A percentile compares a stretch with the other conserved stretches of the same genome.
Conservation (phyloP, 2,888 invertebrate genomes). For the Scaeva pyrastri region DNA sequence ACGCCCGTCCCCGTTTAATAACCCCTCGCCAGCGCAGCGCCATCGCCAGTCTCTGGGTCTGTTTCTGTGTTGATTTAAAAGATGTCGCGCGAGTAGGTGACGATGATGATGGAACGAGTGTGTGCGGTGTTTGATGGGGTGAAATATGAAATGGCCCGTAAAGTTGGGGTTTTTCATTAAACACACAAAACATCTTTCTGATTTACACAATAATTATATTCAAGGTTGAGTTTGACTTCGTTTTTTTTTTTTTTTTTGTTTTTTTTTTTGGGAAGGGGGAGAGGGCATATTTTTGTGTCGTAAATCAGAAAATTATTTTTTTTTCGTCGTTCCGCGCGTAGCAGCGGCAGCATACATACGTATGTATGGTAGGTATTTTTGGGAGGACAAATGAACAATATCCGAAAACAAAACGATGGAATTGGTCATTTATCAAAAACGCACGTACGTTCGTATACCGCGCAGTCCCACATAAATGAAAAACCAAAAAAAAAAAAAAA, state of each 20-base stretch:
- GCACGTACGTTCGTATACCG: slow-evolving; percentile 21
- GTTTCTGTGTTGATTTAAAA: slow-evolving; percentile 61
- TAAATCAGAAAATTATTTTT: slow-evolving; percentile 57
- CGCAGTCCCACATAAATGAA: too few species aligned
- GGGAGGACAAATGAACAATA: slow-evolving; percentile 49
- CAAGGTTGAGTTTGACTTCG: slow-evolving; percentile 26
- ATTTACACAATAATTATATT: slow-evolving; percentile 42
- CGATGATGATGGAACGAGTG: slow-evolving; percentile 35
- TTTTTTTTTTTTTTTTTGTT: not conserved
- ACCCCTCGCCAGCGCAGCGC: not conserved
- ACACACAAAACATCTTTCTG: slow-evolving; percentile 34
- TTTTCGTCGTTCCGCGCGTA: not conserved
- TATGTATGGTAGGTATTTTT: slow-evolving; percentile 16
- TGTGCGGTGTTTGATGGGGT: slow-evolving; percentile 3
- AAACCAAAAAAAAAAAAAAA: not conserved
- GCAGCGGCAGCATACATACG: not conserved
- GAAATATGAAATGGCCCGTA: slow-evolving; percentile 37
- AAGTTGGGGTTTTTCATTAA: slow-evolving; percentile 46
- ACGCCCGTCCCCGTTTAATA: slow-evolving; percentile 36
- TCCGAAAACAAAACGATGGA: slow-evolving; percentile 40
- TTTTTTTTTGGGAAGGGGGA: not conserved
- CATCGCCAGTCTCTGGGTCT: not conserved
- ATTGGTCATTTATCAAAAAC: slow-evolving; percentile 52
- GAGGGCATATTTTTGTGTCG: slow-evolving; percentile 36
- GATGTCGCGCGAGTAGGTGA: slow-evolving; percentile 58